Percentiles rank a stretch among this genome's conserved stretches.
These are phyloP conservation scores for Drosophila sulfurigaster DNA, from an alignment of 1,140 invertebrate species.

Conservation along the genomic window DNA sequence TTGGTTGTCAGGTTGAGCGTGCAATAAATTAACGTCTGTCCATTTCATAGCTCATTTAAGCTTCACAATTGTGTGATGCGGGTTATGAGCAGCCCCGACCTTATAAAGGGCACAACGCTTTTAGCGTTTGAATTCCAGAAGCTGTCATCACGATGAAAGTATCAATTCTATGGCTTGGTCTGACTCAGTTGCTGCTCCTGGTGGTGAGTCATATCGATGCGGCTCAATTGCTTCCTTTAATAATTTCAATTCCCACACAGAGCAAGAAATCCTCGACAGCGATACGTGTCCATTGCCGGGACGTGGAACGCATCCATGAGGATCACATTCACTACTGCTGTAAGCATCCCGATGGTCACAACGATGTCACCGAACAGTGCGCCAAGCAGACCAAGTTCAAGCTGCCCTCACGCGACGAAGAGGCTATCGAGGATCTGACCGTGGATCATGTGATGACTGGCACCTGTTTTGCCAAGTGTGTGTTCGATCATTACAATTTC, in stretches of 20 bases:
- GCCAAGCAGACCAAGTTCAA: conserved; percentile 60
- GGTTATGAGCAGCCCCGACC: not conserved
- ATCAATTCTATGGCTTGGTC: not conserved
- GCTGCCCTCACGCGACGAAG: conserved; percentile 52
- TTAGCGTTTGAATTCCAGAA: not conserved
- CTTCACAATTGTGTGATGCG: conserved; percentile 26
- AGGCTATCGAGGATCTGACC: conserved; percentile 68
- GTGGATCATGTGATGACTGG: conserved; percentile 62
- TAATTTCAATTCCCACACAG: conserved; percentile 10
- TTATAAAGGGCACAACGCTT: conserved; percentile 23
- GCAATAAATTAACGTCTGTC: conserved; percentile 30
- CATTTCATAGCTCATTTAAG: conserved; percentile 48
- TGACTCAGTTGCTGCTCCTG: not conserved
- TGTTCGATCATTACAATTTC: conserved; percentile 64
- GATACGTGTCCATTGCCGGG: conserved; percentile 48
- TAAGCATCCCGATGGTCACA: conserved; percentile 70
- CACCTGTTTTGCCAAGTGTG: conserved; percentile 69
- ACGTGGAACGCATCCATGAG: conserved; percentile 65
- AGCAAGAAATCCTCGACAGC: not conserved
- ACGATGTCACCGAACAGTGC: conserved; percentile 62
- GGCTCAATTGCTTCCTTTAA: not conserved
- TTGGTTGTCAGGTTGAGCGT: conserved; percentile 34
- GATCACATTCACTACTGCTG: conserved; percentile 73
- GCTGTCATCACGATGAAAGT: conserved; percentile 13
- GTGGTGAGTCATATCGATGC: conserved; percentile 2